Conservation (phyloP, 2,113 vertebrate genomes). For the Syrrhaptes paradoxus region DNA sequence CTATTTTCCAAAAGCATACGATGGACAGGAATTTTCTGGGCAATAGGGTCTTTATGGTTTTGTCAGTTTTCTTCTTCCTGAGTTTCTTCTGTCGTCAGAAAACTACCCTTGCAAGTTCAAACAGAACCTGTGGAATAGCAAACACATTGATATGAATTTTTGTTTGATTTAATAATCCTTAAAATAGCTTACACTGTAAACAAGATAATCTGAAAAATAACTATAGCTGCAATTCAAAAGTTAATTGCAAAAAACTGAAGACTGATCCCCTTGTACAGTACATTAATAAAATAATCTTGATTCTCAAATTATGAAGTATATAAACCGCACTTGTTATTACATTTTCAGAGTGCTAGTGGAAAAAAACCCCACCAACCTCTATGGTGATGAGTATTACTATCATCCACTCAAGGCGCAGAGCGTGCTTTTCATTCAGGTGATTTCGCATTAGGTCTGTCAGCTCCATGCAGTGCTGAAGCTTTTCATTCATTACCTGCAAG, state of each 20-base stretch:
- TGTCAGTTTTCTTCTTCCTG: background rate
- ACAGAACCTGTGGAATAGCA: constrained; percentile 82
- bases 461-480: constrained; percentile 94
- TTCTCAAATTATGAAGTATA: background rate
- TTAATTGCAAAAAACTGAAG: background rate
- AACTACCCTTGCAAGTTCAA: constrained; percentile 88
- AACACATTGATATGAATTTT: background rate
- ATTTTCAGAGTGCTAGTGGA: background rate
- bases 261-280: background rate
- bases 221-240: background rate
- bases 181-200: background rate
- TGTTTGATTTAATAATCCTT: background rate
- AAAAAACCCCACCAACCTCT: constrained; percentile 78
- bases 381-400: constrained; percentile 97
- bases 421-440: constrained; percentile 91
- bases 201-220: background rate
- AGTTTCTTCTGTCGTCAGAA: constrained; percentile 73
- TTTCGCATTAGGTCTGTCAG: constrained; percentile 96
- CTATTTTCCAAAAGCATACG: background rate
- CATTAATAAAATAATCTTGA: background rate
- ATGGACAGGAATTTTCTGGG: background rate
- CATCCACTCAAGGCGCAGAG: constrained; percentile 96
- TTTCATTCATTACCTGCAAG: constrained; percentile 94
- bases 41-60: background rate
- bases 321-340: background rate